A percentile compares a stretch with the other conserved stretches of the same genome.
Conservation (phyloP, 2,888 invertebrate species). For the Apoderus coryli region DNA sequence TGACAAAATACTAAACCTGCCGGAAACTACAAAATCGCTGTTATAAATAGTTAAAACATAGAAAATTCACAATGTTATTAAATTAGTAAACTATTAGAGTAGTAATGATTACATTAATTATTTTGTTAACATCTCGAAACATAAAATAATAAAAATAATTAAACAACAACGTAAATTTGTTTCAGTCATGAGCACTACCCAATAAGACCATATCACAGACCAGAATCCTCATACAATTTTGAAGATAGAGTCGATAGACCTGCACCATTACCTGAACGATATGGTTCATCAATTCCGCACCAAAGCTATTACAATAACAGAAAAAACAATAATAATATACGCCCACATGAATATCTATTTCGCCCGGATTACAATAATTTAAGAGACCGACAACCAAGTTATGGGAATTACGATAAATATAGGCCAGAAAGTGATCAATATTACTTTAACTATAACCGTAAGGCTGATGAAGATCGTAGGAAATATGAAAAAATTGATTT, state of each 20-base stretch:
- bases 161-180: not conserved
- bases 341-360: constrained; percentile 16
- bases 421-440: constrained; percentile 9
- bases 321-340: constrained; percentile 12
- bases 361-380: constrained; percentile 11
- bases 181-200: constrained; percentile 10
- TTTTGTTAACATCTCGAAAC: too few species aligned
- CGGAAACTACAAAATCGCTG: too few species aligned
- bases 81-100: too few species aligned
- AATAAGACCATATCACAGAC: constrained; percentile 11
- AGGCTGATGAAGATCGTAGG: not conserved
- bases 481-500: constrained; percentile 3
- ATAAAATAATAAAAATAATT: constrained; percentile 1
- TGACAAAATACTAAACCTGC: too few species aligned
- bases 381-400: constrained; percentile 6
- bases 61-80: too few species aligned
- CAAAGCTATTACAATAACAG: constrained; percentile 18
- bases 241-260: constrained; percentile 17
- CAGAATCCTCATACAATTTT: constrained; percentile 13
- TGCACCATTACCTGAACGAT: constrained; percentile 16
- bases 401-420: constrained; percentile 9
- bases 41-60: too few species aligned
- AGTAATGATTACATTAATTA: too few species aligned
- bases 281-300: constrained; percentile 20
- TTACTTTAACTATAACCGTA: constrained; percentile 7